Conservation (phyloP, 2,888 invertebrate genomes). For the Balanococcus diminutus region DNA sequence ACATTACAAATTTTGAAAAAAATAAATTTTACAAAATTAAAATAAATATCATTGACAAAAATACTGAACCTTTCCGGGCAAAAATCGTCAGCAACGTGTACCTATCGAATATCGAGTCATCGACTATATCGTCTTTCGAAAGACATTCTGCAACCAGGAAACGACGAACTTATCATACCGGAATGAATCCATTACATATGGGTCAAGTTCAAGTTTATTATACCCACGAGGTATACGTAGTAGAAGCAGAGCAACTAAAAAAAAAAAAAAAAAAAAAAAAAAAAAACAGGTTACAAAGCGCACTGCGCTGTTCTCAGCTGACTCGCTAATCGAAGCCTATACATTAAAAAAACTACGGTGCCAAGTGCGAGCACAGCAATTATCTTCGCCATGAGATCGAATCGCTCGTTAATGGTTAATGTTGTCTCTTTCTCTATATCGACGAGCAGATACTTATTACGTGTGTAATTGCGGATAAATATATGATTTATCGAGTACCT, state of each 20-base stretch:
- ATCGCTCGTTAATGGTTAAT: no score
- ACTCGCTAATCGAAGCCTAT: neutral
- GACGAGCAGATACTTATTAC: no score
- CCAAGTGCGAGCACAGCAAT: neutral
- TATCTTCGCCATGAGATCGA: neutral
- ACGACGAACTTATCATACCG: neutral
- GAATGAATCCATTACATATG: neutral
- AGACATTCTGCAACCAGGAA: neutral
- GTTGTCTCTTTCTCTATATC: neutral
- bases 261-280: neutral
- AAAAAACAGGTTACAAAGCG: neutral
- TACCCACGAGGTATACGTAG: no score
- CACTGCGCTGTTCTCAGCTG: neutral
- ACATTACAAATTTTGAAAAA: no score
- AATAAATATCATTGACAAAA: neutral
- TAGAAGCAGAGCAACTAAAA: neutral
- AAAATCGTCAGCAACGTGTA: neutral
- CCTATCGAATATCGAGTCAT: neutral
- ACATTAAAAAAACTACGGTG: neutral
- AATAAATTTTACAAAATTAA: no score
- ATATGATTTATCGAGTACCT: slow-evolving; percentile 20
- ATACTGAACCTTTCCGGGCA: neutral
- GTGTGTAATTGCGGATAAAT: no score
- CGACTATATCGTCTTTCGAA: neutral
- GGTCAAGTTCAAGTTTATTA: slow-evolving; percentile 30